Evolutionary conservation across 2,888 invertebrate genomes (phyloP), one percentile per base, ranked within the genome.

Genomic region (Merodon equestris): DNA sequence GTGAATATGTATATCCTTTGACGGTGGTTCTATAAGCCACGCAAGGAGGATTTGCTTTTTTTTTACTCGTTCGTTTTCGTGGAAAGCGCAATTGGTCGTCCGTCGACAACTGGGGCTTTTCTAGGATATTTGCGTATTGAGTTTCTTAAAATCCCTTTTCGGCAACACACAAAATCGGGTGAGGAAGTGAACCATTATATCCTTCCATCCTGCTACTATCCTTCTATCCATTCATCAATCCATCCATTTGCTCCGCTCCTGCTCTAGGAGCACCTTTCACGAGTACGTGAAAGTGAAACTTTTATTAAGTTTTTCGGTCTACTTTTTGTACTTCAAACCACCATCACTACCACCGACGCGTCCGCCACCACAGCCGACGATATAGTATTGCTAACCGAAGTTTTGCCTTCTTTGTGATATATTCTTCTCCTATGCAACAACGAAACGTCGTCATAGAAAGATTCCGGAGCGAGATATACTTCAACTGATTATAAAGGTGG

Each of bases 61-160:
- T 27, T 27, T 27, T n/a, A n/a, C 27, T 27, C 27, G 27, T 27
- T 27, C 27, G 27, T 27, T 53, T 58, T 14, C 17, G 50, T 36
- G 57, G 27, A 57, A 40, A 51, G 48, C 61, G 57, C 63, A 57
- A 73, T 68, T 79, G 73, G 68, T 60, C 73, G 50, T 56, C 45
- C 44, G 60, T 27, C 5, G 34, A 19, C 56, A 18, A 44, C 27
- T 13, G 36, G 54, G 56, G 50, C 50, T 64, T 63, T 44, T 51
- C 45, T 14, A 66, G 61, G 67, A 34, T 34, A 40, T 56, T 61
- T 58, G 72, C 61, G 73, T 79, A 79, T 79, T 79, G 42, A 74
- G 74, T 79, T 79, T 79, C 79, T 68, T 60, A 14, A 74, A 79
- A 79, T 79, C 68, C 73, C 68, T 79, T 79, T 79, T 79, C 68